Base-by-base conservation (phyloP, 2,113 vertebrate species). In the Sapayoa aenigma region DNA sequence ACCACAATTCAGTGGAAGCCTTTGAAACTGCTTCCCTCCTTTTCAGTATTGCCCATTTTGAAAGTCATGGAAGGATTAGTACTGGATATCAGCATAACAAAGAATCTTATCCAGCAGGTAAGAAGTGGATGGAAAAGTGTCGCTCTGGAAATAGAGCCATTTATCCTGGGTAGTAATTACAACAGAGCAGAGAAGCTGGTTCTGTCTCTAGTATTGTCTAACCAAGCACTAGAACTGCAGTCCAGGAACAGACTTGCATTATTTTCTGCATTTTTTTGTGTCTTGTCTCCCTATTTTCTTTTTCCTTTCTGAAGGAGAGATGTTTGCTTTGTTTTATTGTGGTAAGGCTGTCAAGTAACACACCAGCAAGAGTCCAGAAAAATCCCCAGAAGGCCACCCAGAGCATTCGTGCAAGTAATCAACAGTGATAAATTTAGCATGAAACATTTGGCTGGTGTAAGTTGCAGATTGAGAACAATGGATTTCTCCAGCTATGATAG, bases 361-460 rank as follows among this genome's bases (percentile, higher is more conserved):
- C 24, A 80, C 33, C 76, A 92, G 52, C 58, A 79, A 35, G 89
- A 90, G 76, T 58, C 75, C 89, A 67, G 56, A 93, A 93, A 92
- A 88, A 89, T 72, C 89, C 90, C 87, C 71, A 13, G 49, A 92
- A 89, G 89, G 49, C 93, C 62, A 79, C 53, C 53, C 84, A 4
- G 22, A 89, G 77, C 93, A 83, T 76, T 85, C 1, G 2, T 87
- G 94, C 84, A 83, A 91, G 72, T 93, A 91, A 95, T 95, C 77
- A 80, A 47, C 74, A 83, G 72, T 39, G 78, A 94, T 95, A 95
- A 93, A 96, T 89, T 90, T 92, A 94, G 86, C 80, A 82, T 42
- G 52, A 90, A 94, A 85, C 78, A 87, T 91, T 96, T 89, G 94
- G 89, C 52, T 24, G 27, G 30, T 60, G 47, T 41, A 33, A 91